These are phyloP conservation scores for Podarcis muralis DNA, from an alignment of 2,113 vertebrate genomes.

Conservation along the genomic window DNA sequence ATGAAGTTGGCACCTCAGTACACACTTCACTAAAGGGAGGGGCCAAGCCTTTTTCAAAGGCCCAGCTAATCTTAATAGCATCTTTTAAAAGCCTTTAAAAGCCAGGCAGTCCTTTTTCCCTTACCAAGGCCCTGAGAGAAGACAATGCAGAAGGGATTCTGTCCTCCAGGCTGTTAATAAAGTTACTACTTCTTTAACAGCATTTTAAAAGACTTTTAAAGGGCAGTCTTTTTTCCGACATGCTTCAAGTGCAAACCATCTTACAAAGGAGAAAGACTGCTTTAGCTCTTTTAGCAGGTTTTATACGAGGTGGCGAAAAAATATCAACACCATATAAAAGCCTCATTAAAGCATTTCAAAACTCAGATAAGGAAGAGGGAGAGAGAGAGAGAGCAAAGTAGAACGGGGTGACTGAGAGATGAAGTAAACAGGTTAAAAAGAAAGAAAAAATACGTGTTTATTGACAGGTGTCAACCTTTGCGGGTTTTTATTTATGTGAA, in stretches of 20 bases:
- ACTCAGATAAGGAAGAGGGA: constrained; percentile 3
- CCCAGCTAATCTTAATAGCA: background rate
- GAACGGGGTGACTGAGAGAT: background rate
- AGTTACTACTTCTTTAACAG: constrained; percentile 3
- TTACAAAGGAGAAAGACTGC: background rate
- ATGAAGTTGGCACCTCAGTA: constrained; percentile 40
- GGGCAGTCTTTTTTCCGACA: background rate
- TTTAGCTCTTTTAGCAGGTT: constrained; percentile 13
- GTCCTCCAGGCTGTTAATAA: constrained; percentile 6
- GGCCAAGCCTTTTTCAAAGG: background rate
- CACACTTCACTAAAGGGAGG: background rate
- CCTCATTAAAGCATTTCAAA: background rate
- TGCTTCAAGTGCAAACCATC: constrained; percentile 14
- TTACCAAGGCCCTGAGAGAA: background rate
- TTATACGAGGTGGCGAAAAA: constrained; percentile 34
- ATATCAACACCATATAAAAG: background rate
- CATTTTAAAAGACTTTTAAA: constrained; percentile 34
- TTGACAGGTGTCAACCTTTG: background rate
- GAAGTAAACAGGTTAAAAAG: constrained; percentile 14
- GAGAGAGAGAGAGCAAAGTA: background rate
- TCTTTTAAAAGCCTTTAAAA: constrained; percentile 18
- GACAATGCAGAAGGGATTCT: background rate
- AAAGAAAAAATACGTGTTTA: background rate
- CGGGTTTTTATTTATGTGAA: background rate
- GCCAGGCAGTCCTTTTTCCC: background rate